Conservation (phyloP, 2,888 invertebrate genomes). For the Epinotia demarniana region DNA sequence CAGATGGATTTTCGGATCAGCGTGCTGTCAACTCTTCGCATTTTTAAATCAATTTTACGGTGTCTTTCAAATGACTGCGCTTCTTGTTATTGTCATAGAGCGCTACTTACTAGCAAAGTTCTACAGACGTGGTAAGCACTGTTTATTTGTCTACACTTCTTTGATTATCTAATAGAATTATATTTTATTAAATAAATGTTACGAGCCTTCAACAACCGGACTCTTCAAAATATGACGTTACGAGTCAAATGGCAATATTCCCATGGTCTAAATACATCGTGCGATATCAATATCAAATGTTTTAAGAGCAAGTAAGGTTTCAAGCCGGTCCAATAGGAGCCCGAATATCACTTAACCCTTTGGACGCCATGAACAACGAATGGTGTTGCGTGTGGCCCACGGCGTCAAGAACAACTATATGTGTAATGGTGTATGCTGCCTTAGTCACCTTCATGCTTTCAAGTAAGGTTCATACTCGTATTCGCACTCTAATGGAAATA, state of each 20-base stretch:
- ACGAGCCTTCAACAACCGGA: too few relatives aligned
- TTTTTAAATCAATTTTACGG: constrained; percentile 84
- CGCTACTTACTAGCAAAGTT: constrained; percentile 78
- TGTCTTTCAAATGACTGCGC: constrained; percentile 80
- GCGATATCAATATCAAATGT: not conserved
- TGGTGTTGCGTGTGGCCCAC: too few relatives aligned
- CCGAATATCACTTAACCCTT: not conserved
- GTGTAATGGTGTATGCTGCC: too few relatives aligned
- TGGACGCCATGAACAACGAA: too few relatives aligned
- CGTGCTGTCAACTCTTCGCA: constrained; percentile 83
- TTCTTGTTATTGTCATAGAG: constrained; percentile 79
- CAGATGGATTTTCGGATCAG: constrained; percentile 84
- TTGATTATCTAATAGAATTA: too few relatives aligned
- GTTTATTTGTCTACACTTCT: not conserved
- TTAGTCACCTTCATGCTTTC: too few relatives aligned
- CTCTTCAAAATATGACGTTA: too few relatives aligned
- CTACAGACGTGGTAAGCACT: constrained; percentile 73
- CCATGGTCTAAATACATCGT: not conserved
- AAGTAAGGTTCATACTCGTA: too few relatives aligned
- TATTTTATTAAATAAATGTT: too few relatives aligned
- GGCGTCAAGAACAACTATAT: too few relatives aligned
- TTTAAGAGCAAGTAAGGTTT: not conserved
- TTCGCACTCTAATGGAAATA: too few relatives aligned
- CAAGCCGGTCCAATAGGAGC: not conserved
- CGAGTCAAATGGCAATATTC: not conserved